Base-by-base conservation (phyloP, 1,140 invertebrate genomes). In the Drosophila mayri region DNA sequence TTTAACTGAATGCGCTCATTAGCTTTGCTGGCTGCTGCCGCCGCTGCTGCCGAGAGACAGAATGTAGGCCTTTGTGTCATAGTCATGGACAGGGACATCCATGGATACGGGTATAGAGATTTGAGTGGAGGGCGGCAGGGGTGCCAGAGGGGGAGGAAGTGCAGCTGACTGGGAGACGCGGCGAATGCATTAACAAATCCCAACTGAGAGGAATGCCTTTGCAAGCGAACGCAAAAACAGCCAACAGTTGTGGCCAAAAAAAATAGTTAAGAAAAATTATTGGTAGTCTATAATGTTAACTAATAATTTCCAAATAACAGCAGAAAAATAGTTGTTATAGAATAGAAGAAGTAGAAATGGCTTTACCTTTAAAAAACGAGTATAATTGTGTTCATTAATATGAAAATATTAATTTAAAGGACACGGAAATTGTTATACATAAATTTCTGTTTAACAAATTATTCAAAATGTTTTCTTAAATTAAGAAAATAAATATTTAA, bases 1-100 rank as follows among this genome's bases (percentile, higher is more conserved):
- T 90, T 72, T 90, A 90, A 90, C 71, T 76, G 74, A 65, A 85
- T 90, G 86, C 78, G 85, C 85, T 90, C 85, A 88, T 88, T 88
- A 88, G 84, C 84, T 77, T 63, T 52, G 40, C 35, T 46, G 8
- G 32, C 59, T 52, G 46, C 6, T 54, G 47, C 59, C 67, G 54
- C 58, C 67, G 63, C 54, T 64, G 60, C 66, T 44, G 66, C 63
- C 43, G 43, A 55, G 57, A 67, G 50, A 43, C 40, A 77, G 54
- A 82, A 87, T 84, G 43, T 90, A 88, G 84, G 84, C 80, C 76
- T 88, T 84, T 88, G 85, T 88, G 80, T 88, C 81, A 88, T 74
- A 78, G 80, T 71, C 81, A 81, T 75, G 70, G 77, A 65, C 40
- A 76, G 63, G 57, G 61, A 67, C 62, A 58, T 40, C 22, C 38